phyloP scores from a whole-genome alignment of 2,888 invertebrate genomes.

The Lochmaea crataegi region DNA sequence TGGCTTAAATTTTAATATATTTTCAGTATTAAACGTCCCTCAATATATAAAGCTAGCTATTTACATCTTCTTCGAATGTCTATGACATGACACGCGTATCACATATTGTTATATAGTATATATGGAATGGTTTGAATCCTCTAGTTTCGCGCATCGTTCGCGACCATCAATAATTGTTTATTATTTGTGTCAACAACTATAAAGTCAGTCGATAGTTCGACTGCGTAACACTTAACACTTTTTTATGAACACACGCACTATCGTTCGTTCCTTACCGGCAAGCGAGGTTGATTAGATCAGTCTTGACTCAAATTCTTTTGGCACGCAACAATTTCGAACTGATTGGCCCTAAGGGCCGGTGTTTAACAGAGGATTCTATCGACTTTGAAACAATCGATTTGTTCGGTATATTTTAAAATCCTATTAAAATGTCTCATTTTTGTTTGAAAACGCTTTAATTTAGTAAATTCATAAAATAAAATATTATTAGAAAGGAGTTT shows the following conservation, averaged over 20 bases:
- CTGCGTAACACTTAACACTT: conserved; percentile 61
- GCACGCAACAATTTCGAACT: conserved; percentile 41
- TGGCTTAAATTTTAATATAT: background rate
- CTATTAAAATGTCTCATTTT: background rate
- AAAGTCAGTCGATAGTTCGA: conserved; percentile 54
- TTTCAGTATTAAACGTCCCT: background rate
- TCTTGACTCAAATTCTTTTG: conserved; percentile 44
- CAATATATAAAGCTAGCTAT: conserved; percentile 7
- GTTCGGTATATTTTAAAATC: background rate
- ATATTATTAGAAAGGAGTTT: too few relatives aligned
- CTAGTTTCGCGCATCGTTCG: conserved; percentile 33
- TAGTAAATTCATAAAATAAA: too few relatives aligned
- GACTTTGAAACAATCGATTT: background rate
- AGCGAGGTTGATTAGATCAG: conserved; percentile 49
- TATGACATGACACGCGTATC: conserved; percentile 42
- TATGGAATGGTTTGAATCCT: conserved; percentile 8
- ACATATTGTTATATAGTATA: conserved; percentile 42
- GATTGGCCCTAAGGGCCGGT: background rate
- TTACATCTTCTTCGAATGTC: conserved; percentile 45
- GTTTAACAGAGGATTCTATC: background rate
- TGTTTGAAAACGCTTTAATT: too few relatives aligned
- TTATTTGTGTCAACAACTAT: conserved; percentile 60
- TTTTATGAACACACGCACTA: conserved; percentile 53
- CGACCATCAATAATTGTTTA: conserved; percentile 44
- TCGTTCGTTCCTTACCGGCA: conserved; percentile 43